Percentiles rank a stretch among this genome's conserved stretches.
Conservation (phyloP, 2,888 invertebrate species). For the Pollenia amentaria region DNA sequence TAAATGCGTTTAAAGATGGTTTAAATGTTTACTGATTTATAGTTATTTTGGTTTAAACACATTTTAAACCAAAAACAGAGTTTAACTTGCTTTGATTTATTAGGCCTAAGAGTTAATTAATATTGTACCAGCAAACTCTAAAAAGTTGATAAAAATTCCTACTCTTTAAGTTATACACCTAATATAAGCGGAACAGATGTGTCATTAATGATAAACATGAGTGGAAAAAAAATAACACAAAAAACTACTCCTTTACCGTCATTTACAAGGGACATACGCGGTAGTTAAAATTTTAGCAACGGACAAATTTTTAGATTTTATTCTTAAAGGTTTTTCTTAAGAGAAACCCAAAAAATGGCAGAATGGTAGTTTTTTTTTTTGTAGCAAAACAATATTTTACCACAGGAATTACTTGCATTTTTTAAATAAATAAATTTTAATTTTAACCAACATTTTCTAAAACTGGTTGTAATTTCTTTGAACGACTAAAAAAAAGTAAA, state of each 20-base stretch:
- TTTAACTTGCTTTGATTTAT: no score
- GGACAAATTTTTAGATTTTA: slow-evolving; percentile 2
- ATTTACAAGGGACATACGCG: not conserved
- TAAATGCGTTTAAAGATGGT: no score
- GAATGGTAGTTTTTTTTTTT: not conserved
- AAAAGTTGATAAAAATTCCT: no score
- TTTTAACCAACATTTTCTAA: slow-evolving; percentile 38
- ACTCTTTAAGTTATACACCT: no score
- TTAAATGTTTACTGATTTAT: no score
- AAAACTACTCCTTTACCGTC: slow-evolving; percentile 40
- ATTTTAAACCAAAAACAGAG: no score
- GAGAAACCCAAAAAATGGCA: not conserved
- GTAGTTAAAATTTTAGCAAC: slow-evolving; percentile 24
- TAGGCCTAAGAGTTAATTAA: no score
- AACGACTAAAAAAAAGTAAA: slow-evolving; percentile 34
- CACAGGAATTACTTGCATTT: not conserved
- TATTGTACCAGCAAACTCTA: no score
- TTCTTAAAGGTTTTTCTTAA: not conserved
- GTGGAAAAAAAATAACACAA: slow-evolving; percentile 4
- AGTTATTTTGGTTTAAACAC: no score
- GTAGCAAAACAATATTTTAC: not conserved
- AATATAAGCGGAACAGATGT: slow-evolving; percentile 19
- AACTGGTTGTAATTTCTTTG: slow-evolving; percentile 46
- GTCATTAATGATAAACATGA: slow-evolving; percentile 48
- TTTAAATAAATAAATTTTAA: slow-evolving; percentile 26